A percentile compares a stretch with the other conserved stretches of the same genome.
phyloP scores from a whole-genome alignment of 2,888 invertebrate species.

The Dysmachus trigonus region DNA sequence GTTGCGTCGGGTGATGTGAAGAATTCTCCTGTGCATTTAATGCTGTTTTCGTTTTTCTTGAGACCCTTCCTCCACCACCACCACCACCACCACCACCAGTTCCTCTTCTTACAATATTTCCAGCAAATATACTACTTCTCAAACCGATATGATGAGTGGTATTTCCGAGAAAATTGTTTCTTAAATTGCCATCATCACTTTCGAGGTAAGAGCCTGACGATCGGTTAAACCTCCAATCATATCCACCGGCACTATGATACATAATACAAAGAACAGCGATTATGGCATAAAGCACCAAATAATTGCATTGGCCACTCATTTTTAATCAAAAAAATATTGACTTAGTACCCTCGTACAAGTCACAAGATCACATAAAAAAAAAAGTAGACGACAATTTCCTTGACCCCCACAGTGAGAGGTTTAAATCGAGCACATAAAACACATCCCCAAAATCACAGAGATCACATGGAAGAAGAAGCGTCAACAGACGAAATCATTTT shows the following conservation, averaged over 20 bases:
- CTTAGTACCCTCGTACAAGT: not conserved
- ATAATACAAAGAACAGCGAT: not conserved
- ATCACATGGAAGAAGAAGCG: conserved; percentile 12
- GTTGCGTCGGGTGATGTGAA: conserved; percentile 11
- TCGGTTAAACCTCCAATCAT: not conserved
- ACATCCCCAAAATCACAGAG: conserved; percentile 17
- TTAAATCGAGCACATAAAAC: conserved; percentile 3
- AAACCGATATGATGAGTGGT: not conserved
- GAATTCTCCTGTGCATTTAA: conserved; percentile 32
- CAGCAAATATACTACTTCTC: not conserved
- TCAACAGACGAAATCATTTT: conserved; percentile 3
- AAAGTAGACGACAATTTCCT: conserved; percentile 13
- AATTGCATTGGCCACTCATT: not conserved
- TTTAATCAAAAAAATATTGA: not conserved
- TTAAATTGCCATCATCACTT: not conserved
- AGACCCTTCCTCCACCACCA: not conserved
- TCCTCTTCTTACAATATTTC: not conserved
- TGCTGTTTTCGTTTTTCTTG: conserved; percentile 11
- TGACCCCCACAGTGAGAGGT: conserved; percentile 1
- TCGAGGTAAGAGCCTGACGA: not conserved
- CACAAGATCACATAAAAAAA: not conserved
- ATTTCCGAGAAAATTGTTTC: not conserved
- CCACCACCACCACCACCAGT: not conserved
- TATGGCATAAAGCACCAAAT: not conserved
- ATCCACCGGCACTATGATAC: not conserved